phyloP scores from a whole-genome alignment of 1,140 invertebrate species.

The Macrostomum lignano region DNA sequence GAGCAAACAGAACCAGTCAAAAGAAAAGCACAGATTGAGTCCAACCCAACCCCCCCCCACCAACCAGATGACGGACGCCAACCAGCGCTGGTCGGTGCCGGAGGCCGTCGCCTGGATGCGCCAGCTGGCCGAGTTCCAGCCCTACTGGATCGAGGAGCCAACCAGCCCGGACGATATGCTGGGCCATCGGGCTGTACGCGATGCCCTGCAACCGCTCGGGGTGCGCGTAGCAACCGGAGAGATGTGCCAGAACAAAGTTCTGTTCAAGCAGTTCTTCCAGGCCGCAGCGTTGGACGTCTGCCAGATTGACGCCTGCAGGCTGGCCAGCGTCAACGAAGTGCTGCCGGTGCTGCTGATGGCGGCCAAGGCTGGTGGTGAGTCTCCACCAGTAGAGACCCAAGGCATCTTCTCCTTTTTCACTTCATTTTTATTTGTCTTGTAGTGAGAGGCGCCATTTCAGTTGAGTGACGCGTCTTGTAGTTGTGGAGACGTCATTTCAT shows the following conservation, averaged over 20 bases:
- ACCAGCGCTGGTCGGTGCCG: conserved; percentile 59
- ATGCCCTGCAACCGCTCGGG: conserved; percentile 36
- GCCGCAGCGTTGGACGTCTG: conserved; percentile 48
- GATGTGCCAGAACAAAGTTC: conserved; percentile 58
- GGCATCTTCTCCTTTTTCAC: not conserved
- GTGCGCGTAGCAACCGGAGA: conserved; percentile 66
- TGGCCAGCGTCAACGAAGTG: conserved; percentile 62
- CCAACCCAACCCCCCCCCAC: too few relatives aligned
- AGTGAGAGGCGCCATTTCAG: not conserved
- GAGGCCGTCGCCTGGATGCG: conserved; percentile 60
- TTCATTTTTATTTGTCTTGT: not conserved
- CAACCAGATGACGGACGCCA: conserved; percentile 62
- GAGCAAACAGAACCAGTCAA: too few relatives aligned
- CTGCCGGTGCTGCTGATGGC: conserved; percentile 62
- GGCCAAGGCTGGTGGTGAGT: conserved; percentile 29
- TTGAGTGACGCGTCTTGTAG: too few relatives aligned
- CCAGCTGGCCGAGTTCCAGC: conserved; percentile 39
- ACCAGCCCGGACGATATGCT: conserved; percentile 63
- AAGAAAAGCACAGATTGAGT: too few relatives aligned
- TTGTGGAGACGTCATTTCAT: too few relatives aligned
- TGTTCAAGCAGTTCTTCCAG: conserved; percentile 68
- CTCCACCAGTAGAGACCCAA: not conserved
- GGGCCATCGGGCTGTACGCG: conserved; percentile 35
- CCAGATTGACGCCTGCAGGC: conserved; percentile 57
- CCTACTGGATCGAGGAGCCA: conserved; percentile 67